Conservation (phyloP, 2,113 vertebrate genomes). For the Eretmochelys imbricata region DNA sequence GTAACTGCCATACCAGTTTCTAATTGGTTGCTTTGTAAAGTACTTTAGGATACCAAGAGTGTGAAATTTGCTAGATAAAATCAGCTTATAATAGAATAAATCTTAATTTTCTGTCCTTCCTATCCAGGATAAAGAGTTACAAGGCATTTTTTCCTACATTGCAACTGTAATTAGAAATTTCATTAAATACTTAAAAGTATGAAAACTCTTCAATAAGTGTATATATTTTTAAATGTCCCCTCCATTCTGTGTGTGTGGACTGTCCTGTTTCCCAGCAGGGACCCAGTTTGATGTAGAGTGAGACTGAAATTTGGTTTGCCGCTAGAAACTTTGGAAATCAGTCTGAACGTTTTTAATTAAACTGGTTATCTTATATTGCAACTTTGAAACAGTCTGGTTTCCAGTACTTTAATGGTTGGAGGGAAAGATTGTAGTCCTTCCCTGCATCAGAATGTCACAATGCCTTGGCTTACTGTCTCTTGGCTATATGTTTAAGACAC, state of each 20-base stretch:
- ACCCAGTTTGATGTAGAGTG: neutral
- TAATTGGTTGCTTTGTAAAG: neutral
- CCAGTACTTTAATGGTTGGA: neutral
- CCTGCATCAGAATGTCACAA: neutral
- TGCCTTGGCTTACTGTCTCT: slow-evolving; percentile 12
- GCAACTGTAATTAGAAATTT: neutral
- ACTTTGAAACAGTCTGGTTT: neutral
- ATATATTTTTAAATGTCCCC: neutral
- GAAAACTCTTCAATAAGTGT: neutral
- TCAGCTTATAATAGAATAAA: neutral
- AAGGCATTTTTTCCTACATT: neutral
- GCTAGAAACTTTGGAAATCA: neutral
- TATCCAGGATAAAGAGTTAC: neutral
- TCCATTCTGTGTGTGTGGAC: neutral
- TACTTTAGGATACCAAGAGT: neutral
- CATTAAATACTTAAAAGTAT: neutral
- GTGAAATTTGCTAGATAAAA: neutral
- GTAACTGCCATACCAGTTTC: neutral
- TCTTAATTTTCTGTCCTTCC: neutral
- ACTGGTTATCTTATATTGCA: neutral
- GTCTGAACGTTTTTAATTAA: neutral
- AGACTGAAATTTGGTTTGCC: neutral
- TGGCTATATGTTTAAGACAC: slow-evolving; percentile 7
- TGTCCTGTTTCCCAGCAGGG: neutral
- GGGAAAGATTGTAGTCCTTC: neutral